phyloP scores from a whole-genome alignment of 2,888 invertebrate species.

The Suillia variegata region DNA sequence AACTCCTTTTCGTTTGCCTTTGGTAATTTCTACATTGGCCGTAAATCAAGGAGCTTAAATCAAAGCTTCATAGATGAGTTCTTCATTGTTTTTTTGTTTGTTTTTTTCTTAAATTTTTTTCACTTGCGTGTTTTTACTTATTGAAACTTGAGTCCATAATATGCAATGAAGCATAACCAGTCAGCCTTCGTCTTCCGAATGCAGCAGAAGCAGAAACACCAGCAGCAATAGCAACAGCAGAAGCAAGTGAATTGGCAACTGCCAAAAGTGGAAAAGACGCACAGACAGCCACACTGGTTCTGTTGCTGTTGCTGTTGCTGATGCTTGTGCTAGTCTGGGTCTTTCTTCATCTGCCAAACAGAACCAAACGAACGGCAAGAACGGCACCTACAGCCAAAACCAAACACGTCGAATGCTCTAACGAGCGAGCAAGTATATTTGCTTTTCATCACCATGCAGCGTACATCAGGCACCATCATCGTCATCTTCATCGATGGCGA shows the following conservation, averaged over 20 bases:
- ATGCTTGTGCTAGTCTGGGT: too few species aligned
- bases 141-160: background rate
- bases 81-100: background rate
- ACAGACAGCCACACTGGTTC: too few species aligned
- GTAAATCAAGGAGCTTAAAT: background rate
- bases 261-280: too few species aligned
- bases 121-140: background rate
- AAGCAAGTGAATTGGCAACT: background rate
- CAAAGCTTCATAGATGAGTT: too few species aligned
- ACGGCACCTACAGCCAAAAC: background rate
- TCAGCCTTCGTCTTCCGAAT: background rate
- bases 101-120: background rate
- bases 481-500: background rate
- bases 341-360: too few species aligned
- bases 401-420: background rate
- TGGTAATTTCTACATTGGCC: background rate
- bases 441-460: constrained; percentile 48
- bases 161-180: constrained; percentile 1
- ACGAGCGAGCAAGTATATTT: constrained; percentile 33
- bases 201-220: background rate
- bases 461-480: background rate
- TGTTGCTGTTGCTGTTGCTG: too few species aligned
- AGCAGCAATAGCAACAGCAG: background rate
- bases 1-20: background rate
- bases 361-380: too few species aligned